Conservation (phyloP, 2,888 invertebrate genomes). For the Helleia helle region DNA sequence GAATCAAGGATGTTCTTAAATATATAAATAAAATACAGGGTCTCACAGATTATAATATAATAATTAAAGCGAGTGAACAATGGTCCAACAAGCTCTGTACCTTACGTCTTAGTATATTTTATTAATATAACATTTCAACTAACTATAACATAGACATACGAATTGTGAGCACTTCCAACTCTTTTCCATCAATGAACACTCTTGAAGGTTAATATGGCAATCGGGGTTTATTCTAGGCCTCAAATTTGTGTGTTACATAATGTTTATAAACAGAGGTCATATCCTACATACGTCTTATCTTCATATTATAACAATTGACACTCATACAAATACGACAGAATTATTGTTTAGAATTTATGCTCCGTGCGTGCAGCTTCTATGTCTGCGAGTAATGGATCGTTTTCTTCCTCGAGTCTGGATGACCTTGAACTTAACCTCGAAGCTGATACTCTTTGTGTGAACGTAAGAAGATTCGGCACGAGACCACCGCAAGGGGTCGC, state of each 20-base stretch:
- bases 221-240: slow-evolving; percentile 19
- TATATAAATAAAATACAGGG: slow-evolving; percentile 16
- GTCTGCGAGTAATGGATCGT: slow-evolving; percentile 76
- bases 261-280: slow-evolving; percentile 10
- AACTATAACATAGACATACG: slow-evolving; percentile 44
- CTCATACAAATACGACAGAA: slow-evolving; percentile 13
- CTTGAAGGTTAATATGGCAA: slow-evolving; percentile 22
- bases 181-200: slow-evolving; percentile 35
- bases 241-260: no score
- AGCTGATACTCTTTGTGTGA: slow-evolving; percentile 68
- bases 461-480: slow-evolving; percentile 77
- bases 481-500: slow-evolving; percentile 84
- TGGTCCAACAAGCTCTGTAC: slow-evolving; percentile 60
- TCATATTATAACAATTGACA: slow-evolving; percentile 15
- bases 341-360: slow-evolving; percentile 48
- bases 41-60: slow-evolving; percentile 29
- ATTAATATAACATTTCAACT: slow-evolving; percentile 41
- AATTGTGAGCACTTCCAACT: slow-evolving; percentile 58
- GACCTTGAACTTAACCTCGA: slow-evolving; percentile 64
- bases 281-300: slow-evolving; percentile 17
- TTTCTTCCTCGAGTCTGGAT: slow-evolving; percentile 70
- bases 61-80: slow-evolving; percentile 59
- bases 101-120: slow-evolving; percentile 42
- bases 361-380: slow-evolving; percentile 41
- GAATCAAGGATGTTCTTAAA: no score